Conservation (phyloP, 2,797 vertebrate species). For the Gallinago nigripennis region DNA sequence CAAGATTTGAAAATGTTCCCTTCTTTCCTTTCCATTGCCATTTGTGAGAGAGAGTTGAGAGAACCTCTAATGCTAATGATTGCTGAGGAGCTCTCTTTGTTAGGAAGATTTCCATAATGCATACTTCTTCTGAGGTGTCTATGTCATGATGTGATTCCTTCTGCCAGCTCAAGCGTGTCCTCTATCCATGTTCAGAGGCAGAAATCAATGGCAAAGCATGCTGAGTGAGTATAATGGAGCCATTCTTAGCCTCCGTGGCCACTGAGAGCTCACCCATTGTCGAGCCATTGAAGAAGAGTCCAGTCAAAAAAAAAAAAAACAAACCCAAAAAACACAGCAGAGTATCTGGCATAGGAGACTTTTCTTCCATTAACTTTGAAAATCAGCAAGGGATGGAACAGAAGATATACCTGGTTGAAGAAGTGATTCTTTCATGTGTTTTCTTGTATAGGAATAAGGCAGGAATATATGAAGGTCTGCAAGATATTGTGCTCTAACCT, state of each 20-base stretch:
- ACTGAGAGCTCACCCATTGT: neutral
- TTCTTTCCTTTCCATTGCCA: conserved; percentile 35
- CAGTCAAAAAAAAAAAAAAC: neutral
- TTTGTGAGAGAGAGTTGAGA: conserved; percentile 36
- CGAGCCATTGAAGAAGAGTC: conserved; percentile 27
- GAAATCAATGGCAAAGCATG: conserved; percentile 26
- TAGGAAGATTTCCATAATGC: conserved; percentile 61
- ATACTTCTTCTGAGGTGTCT: conserved; percentile 56
- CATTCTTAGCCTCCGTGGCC: neutral
- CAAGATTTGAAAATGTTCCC: conserved; percentile 44
- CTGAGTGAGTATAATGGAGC: conserved; percentile 38
- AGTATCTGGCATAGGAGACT: neutral
- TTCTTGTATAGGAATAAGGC: neutral
- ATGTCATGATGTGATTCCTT: conserved; percentile 54
- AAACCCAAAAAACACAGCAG: fast-evolving
- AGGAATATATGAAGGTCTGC: neutral
- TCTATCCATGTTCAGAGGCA: conserved; percentile 44
- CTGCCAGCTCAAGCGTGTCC: conserved; percentile 45
- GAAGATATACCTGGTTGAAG: conserved; percentile 9
- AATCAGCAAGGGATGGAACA: neutral
- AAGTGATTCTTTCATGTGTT: neutral
- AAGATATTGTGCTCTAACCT: neutral
- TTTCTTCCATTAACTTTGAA: neutral
- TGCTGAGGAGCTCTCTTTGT: conserved; percentile 47
- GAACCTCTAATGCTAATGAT: conserved; percentile 63